Evolutionary conservation across 2,888 invertebrate genomes (phyloP), one percentile per base, ranked within the genome.

Genomic region (Lithophane leautieri): DNA sequence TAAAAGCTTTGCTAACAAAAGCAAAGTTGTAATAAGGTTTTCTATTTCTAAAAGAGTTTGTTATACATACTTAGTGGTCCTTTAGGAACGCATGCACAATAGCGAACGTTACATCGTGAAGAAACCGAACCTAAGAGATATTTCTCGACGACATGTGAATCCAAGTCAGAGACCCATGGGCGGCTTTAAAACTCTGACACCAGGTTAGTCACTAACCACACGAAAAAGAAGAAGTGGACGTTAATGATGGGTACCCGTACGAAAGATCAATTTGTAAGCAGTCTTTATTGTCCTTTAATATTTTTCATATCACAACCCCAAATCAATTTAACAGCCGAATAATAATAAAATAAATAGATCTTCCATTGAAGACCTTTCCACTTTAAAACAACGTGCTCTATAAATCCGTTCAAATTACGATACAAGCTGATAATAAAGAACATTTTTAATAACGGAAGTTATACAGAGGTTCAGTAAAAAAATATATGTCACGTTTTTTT

Each of bases 381-480:
- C 14, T 74, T 22, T 74, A 28, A 67, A 73, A 71, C 54, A 62
- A 75, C 44, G 19, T 69, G 42, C 54, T 70, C 60, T 73, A 58
- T 70, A 72, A 79, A 78, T 60, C n/a, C 44, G 52, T 40, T 69
- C 28, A 78, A 78, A 50, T 62, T 84, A 88, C 66, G 73, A 76
- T 67, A 61, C 69, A 60, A 54, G 40, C 19, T 42, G 63, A 44
- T 70, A 73, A 66, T 86, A 88, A 86, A 84, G 42, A 78, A 80
- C 71, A 74, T 62, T 70, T 78, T 84, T 88, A 83, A 86, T 83
- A 86, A 74, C 82, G 77, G 85, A 88, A 84, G 87, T 79, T 76
- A 69, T 56, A 86, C 62, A 73, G 73, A 54, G 50, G 16, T 70
- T 56, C 61, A 69, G 42, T 34, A 60, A 70, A 75, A 67, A 77